phyloP scores from a whole-genome alignment of 2,113 vertebrate species.

The Planiliza haematocheilus region DNA sequence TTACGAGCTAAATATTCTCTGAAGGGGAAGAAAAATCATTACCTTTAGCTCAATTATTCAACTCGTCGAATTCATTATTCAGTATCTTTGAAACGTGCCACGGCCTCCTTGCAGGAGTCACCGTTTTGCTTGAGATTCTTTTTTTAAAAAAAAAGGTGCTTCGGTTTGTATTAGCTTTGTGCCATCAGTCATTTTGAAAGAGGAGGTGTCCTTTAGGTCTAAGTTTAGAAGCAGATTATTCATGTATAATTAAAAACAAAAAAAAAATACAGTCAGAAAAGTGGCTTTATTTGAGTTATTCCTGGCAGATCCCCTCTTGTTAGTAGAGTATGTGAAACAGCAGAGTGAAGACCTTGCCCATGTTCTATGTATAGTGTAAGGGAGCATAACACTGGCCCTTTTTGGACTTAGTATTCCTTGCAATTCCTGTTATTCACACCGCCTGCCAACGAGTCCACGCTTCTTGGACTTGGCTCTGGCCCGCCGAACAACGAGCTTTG shows the following conservation, averaged over 20 bases:
- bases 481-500: conserved; percentile 39
- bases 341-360: conserved; percentile 17
- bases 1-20: background rate
- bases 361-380: conserved; percentile 45
- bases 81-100: conserved; percentile 24
- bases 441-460: conserved; percentile 51
- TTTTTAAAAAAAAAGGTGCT: conserved; percentile 19
- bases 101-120: conserved; percentile 25
- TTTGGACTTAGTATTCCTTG: conserved; percentile 52
- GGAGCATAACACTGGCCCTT: conserved; percentile 22
- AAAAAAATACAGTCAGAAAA: too few relatives aligned
- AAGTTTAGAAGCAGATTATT: conserved; percentile 14
- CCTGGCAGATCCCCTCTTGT: conserved; percentile 1
- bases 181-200: conserved; percentile 3
- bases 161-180: conserved; percentile 31
- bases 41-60: conserved; percentile 58
- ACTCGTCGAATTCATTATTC: conserved; percentile 44
- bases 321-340: background rate
- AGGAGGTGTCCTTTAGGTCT: conserved; percentile 18
- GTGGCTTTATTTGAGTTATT: background rate
- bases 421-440: conserved; percentile 55
- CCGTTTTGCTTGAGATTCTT: conserved; percentile 15
- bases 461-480: conserved; percentile 42
- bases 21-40: background rate
- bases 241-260: conserved; percentile 11